These are phyloP conservation scores for Addax nasomaculatus DNA, from an alignment of 2,113 vertebrate genomes.

Conservation along the genomic window DNA sequence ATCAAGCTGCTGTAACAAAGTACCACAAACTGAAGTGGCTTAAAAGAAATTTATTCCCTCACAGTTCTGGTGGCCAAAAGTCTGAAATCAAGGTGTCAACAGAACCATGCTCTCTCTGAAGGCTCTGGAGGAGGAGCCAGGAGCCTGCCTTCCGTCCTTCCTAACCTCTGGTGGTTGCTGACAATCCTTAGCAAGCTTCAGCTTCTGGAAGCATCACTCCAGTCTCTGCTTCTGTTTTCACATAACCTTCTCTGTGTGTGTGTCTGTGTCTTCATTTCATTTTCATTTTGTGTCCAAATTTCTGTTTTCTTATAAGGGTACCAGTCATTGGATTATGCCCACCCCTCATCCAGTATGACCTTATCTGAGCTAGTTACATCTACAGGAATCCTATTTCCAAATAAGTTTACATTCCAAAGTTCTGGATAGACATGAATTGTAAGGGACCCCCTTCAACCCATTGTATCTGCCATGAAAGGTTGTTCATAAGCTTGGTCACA, in stretches of 20 bases:
- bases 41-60: not conserved
- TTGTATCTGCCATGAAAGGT: not conserved
- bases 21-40: not conserved
- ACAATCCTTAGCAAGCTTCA: not conserved
- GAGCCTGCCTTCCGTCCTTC: not conserved
- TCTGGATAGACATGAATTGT: not conserved
- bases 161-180: not conserved
- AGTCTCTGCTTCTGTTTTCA: not conserved
- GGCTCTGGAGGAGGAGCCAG: too few species aligned
- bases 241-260: not conserved
- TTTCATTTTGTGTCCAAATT: not conserved
- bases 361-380: not conserved
- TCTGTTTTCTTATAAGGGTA: not conserved
- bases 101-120: accelerated
- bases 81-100: not conserved
- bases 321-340: not conserved
- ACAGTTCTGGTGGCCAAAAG: not conserved
- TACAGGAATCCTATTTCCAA: not conserved
- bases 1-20: not conserved
- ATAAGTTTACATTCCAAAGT: not conserved
- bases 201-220: not conserved
- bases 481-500: not conserved
- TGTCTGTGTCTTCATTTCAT: not conserved
- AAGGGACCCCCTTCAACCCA: not conserved
- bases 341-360: not conserved